These are phyloP conservation scores for Acanthiza pusilla DNA, from an alignment of 2,797 vertebrate genomes.

Conservation along the genomic window DNA sequence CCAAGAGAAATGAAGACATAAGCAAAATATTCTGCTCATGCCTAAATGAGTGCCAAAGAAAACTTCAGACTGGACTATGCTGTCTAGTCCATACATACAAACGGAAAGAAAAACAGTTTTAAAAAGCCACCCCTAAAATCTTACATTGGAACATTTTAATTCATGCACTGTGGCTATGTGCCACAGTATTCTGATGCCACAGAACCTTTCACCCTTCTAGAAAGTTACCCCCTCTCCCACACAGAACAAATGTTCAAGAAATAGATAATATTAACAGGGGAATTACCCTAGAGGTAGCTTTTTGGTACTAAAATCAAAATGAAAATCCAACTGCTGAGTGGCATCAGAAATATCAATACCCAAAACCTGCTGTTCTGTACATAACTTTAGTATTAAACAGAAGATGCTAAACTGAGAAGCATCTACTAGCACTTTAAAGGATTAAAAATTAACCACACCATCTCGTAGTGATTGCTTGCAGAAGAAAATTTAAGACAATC, in stretches of 20 bases:
- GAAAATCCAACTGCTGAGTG: not conserved
- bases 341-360: not conserved
- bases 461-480: not conserved
- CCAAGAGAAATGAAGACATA: constrained; percentile 27
- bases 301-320: not conserved
- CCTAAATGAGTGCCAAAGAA: not conserved
- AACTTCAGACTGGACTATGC: not conserved
- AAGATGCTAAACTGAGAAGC: not conserved
- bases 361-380: not conserved
- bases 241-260: not conserved
- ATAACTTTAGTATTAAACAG: not conserved
- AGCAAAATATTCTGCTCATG: constrained; percentile 1
- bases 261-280: not conserved
- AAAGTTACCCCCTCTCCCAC: not conserved
- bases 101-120: not conserved
- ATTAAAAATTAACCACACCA: fast-evolving
- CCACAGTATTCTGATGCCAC: not conserved
- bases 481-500: not conserved
- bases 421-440: not conserved
- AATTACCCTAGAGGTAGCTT: not conserved
- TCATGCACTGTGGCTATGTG: not conserved
- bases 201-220: not conserved
- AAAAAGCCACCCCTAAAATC: not conserved
- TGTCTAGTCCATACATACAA: not conserved
- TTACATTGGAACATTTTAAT: not conserved